Base-by-base conservation (phyloP, 2,888 invertebrate species). In the Thalpophila matura region DNA sequence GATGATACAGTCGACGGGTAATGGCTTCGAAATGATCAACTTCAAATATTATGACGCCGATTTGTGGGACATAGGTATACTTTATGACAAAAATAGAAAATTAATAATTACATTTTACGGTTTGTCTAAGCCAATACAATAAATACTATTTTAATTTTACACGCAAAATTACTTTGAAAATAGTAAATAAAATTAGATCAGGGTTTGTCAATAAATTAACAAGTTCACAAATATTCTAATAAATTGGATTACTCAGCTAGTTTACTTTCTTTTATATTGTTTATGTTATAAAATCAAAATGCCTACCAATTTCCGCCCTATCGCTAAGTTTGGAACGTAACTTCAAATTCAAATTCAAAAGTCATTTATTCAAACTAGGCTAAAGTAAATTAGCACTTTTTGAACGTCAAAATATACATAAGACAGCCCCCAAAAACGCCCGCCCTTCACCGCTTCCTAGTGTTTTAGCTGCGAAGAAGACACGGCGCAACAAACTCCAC, bases 201-300 rank as follows among this genome's bases (percentile, higher is more conserved):
- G 7, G 10, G n/a, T 12, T 50, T 12, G 10, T 22, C 3, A 5
- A 14, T 29, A 3, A 12, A 4, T 31, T 45, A n/a, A 5, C 6
- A 31, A 33, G 4, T 27, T 29, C 16, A 7, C 14, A 16, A 46
- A 18, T n/a, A 31, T 12, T 62, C 22, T 7, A 50, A 29, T 35
- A 14, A 29, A 56, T 56, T 35, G 5, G 33, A 46, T 66, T 24
- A 40, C 14, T 46, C 1, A 12, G 20, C 26, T 7, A 27, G 3
- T 64, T 64, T 47, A 10, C 53, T 16, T 43, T 43, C 12, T 35
- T 45, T 18, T 27, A 10, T 18, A 24, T 16, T 67, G 35, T 67
- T 56, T 12, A 66, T 4, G 4, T 35, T 42, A 55, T 7, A 46
- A 31, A 14, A 43, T 35, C 33, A 24, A 35, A 27, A 9, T 24